A percentile compares a stretch with the other conserved stretches of the same genome.
phyloP scores from a whole-genome alignment of 2,113 vertebrate genomes.

The Phalacrocorax brasilianus region DNA sequence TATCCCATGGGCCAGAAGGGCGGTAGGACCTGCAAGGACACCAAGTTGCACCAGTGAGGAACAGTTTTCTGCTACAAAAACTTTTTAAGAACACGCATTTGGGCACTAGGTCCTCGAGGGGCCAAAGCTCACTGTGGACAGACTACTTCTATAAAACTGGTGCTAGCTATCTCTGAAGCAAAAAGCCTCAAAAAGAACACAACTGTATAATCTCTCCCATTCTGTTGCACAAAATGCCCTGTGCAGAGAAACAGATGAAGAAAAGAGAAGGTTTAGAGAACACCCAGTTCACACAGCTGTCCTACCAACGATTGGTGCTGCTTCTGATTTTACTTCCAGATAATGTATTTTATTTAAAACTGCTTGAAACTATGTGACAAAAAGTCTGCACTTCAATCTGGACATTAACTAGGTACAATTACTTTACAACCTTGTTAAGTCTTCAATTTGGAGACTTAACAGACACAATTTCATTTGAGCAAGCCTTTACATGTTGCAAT shows the following conservation, averaged over 20 bases:
- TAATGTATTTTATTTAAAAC: neutral
- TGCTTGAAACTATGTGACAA: neutral
- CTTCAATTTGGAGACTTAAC: neutral
- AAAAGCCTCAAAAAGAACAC: neutral
- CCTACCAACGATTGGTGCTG: neutral
- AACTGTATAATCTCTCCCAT: neutral
- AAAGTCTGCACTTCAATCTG: neutral
- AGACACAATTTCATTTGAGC: neutral
- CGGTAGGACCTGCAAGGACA: constrained; percentile 86
- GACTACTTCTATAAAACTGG: neutral
- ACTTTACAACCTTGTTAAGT: neutral
- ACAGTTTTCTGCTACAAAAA: neutral
- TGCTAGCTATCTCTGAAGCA: neutral
- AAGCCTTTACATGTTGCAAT: neutral
- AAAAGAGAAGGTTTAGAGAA: neutral
- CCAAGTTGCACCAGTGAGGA: neutral
- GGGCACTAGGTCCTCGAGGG: neutral
- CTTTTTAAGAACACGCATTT: neutral
- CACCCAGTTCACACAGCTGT: neutral
- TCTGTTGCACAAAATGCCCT: neutral
- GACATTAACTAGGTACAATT: neutral
- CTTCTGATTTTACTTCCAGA: neutral
- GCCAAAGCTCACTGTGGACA: neutral
- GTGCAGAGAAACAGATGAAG: neutral
- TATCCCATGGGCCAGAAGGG: constrained; percentile 92